Conservation (phyloP, 2,888 invertebrate genomes). For the Graphium colonna region DNA sequence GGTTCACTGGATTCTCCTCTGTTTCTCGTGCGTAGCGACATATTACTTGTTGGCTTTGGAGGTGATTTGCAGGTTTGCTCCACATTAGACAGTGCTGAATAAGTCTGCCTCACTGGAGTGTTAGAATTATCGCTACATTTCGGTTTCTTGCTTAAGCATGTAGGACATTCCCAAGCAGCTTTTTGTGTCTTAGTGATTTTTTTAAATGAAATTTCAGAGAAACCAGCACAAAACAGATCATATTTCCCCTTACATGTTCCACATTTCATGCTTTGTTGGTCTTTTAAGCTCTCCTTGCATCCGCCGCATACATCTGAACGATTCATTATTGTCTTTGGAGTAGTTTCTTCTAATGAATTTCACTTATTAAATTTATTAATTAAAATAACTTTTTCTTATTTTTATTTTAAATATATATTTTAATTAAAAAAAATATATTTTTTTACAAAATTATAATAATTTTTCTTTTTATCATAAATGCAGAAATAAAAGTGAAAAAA, state of each 20-base stretch:
- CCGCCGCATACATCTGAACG: not conserved
- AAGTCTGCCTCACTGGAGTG: not conserved
- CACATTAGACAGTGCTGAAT: not conserved
- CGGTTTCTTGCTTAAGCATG: not conserved
- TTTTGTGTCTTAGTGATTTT: conserved; percentile 1
- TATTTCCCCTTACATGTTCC: not conserved
- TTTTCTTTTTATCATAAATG: too few relatives aligned
- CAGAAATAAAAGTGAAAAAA: too few relatives aligned
- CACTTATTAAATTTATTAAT: too few relatives aligned
- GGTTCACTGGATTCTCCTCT: not conserved
- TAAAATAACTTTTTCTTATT: too few relatives aligned
- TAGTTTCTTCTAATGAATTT: too few relatives aligned
- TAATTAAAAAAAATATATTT: too few relatives aligned
- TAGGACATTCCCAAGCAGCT: not conserved
- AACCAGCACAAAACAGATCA: conserved; percentile 1
- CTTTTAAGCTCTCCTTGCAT: not conserved
- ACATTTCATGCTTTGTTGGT: not conserved
- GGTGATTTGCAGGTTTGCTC: not conserved
- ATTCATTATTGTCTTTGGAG: conserved; percentile 2
- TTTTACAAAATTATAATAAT: too few relatives aligned
- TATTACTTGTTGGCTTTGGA: not conserved
- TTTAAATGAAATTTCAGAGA: not conserved
- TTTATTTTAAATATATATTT: too few relatives aligned
- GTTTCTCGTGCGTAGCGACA: not conserved
- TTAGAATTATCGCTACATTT: not conserved